Percentiles rank a stretch among this genome's conserved stretches.
Evolutionary conservation across 2,113 vertebrate genomes (phyloP).

Genomic region (Larimichthys polyactis): DNA sequence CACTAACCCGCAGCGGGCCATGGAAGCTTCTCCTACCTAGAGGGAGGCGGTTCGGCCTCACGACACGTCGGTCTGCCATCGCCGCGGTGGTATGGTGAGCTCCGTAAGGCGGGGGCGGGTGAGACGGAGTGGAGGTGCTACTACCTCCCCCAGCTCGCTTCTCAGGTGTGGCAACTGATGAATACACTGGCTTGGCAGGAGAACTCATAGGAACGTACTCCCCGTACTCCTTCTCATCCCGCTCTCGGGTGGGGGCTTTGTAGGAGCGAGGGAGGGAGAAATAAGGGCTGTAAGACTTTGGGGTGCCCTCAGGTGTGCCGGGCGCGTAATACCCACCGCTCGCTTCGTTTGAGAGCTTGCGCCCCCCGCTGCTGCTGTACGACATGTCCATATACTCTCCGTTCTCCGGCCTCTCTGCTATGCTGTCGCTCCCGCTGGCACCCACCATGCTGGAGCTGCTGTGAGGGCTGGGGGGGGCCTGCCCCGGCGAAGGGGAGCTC

Average conservation of each 20-base stretch:
- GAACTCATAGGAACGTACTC: conserved; percentile 96
- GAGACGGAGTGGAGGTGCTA: conserved; percentile 81
- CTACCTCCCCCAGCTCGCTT: conserved; percentile 70
- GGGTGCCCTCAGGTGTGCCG: conserved; percentile 78
- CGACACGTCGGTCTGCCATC: conserved; percentile 78
- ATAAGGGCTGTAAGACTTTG: conserved; percentile 92
- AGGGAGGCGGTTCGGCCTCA: conserved; percentile 87
- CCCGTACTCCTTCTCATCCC: conserved; percentile 85
- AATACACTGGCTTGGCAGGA: conserved; percentile 88
- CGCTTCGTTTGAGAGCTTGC: conserved; percentile 79
- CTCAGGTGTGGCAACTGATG: conserved; percentile 74
- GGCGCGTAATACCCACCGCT: conserved; percentile 81
- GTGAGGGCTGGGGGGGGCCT: conserved; percentile 83
- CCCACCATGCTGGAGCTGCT: conserved; percentile 63
- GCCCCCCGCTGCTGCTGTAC: conserved; percentile 80
- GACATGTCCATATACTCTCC: conserved; percentile 99
- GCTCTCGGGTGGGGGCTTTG: conserved; percentile 87
- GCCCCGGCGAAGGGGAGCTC: conserved; percentile 81
- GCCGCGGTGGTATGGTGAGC: conserved; percentile 69
- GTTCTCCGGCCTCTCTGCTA: conserved; percentile 86
- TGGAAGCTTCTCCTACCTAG: conserved; percentile 87
- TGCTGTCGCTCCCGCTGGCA: conserved; percentile 48
- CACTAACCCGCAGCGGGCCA: conserved; percentile 82
- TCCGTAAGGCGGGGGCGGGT: conserved; percentile 80
- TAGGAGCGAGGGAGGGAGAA: conserved; percentile 94